Evolutionary conservation across 2,888 invertebrate genomes (phyloP).

Genomic region (Allygus modestus): DNA sequence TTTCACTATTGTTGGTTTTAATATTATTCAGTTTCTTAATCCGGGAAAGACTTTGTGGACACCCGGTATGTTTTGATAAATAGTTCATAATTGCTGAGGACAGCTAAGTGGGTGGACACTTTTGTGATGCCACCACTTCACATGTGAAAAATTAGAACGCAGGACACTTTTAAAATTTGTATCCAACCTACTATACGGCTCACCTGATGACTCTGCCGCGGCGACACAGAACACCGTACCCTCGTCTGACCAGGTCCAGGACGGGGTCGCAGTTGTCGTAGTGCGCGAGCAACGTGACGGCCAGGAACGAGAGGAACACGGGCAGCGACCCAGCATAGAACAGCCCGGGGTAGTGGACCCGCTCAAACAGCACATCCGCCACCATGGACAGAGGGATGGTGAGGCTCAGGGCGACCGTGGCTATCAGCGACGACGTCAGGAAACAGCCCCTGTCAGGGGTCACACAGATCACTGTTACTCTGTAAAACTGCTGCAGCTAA

Average conservation of each 20-base stretch:
- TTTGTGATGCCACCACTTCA: no score
- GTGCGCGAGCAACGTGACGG: constrained; percentile 83
- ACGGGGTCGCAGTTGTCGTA: constrained; percentile 92
- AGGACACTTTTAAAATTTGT: no score
- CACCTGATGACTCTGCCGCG: constrained; percentile 76
- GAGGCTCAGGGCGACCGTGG: constrained; percentile 90
- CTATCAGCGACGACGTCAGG: constrained; percentile 93
- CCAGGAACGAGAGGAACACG: constrained; percentile 86
- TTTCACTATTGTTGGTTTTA: no score
- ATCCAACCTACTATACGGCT: no score
- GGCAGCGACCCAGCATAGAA: constrained; percentile 89
- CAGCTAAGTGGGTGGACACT: no score
- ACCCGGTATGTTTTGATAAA: no score
- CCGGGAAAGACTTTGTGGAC: no score
- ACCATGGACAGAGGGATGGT: constrained; percentile 94
- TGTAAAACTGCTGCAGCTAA: no score
- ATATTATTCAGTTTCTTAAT: no score
- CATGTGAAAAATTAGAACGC: no score
- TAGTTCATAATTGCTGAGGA: no score
- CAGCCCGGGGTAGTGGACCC: constrained; percentile 74
- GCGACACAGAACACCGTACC: constrained; percentile 76
- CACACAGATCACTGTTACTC: no score
- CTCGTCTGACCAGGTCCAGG: constrained; percentile 77
- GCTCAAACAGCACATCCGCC: constrained; percentile 74
- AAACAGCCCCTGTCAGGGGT: constrained; percentile 89